Conservation (phyloP, 2,888 invertebrate genomes). For the Tachina lurida region DNA sequence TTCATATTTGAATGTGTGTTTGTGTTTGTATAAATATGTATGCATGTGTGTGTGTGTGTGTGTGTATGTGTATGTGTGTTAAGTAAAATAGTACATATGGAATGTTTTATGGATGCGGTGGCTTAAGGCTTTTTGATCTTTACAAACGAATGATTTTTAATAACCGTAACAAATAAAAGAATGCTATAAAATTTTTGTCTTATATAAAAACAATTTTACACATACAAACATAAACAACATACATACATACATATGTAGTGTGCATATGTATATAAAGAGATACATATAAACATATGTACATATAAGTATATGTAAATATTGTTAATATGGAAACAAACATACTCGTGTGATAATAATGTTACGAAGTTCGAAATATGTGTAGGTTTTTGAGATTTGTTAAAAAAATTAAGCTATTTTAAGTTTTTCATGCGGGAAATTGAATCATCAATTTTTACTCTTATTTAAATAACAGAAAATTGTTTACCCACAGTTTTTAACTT, state of each 20-base stretch:
- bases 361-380: constrained; percentile 52
- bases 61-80: constrained; percentile 4
- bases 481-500: no score
- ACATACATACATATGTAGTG: background rate
- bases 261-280: no score
- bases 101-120: constrained; percentile 66
- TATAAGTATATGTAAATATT: background rate
- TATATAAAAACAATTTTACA: constrained; percentile 44
- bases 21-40: background rate
- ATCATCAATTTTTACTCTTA: no score
- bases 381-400: constrained; percentile 6
- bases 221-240: background rate
- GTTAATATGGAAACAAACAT: background rate
- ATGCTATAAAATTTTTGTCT: constrained; percentile 65
- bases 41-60: no score
- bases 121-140: constrained; percentile 80
- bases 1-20: constrained; percentile 20
- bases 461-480: no score
- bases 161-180: constrained; percentile 76
- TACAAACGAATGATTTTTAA: constrained; percentile 82
- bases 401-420: background rate
- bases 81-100: constrained; percentile 55
- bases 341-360: constrained; percentile 41
- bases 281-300: background rate
- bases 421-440: no score